Conservation (phyloP, 2,113 vertebrate species). For the Zosterops pallidus region DNA sequence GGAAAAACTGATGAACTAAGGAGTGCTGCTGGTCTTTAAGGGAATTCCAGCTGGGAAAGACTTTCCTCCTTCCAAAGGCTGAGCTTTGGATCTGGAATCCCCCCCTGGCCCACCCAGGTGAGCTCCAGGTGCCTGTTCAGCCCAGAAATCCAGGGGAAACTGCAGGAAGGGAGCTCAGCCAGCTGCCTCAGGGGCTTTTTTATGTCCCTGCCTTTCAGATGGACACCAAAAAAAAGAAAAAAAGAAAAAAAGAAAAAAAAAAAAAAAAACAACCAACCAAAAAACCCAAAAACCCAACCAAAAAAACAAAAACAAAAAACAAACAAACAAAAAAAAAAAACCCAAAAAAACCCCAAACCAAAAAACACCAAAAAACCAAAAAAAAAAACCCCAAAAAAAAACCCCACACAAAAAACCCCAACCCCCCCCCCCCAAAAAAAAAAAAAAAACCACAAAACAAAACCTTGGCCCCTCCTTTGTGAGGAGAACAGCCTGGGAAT, state of each 20-base stretch:
- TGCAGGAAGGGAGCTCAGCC: neutral
- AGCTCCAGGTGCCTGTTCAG: neutral
- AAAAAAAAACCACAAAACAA: neutral
- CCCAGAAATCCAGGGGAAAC: neutral
- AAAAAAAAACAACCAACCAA: neutral
- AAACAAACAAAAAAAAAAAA: too few relatives aligned
- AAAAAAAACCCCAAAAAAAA: too few relatives aligned
- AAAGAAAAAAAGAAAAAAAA: neutral
- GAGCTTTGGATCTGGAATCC: neutral
- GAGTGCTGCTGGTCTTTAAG: neutral
- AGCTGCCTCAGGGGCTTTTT: conserved; percentile 20
- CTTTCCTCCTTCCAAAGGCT: neutral
- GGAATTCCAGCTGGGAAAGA: neutral
- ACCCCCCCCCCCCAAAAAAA: neutral
- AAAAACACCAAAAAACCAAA: too few relatives aligned
- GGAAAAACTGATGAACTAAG: neutral
- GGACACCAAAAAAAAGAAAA: neutral
- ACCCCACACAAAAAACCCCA: too few relatives aligned
- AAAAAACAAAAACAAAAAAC: too few relatives aligned
- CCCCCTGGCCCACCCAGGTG: neutral
- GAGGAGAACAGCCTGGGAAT: conserved; percentile 35
- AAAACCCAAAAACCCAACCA: too few relatives aligned
- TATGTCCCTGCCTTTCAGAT: conserved; percentile 36
- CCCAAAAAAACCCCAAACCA: too few relatives aligned
- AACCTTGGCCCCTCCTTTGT: neutral